Percentiles rank a stretch among this genome's conserved stretches.
These are phyloP conservation scores for Octodon degus DNA, from an alignment of 2,113 vertebrate species.

Conservation along the genomic window DNA sequence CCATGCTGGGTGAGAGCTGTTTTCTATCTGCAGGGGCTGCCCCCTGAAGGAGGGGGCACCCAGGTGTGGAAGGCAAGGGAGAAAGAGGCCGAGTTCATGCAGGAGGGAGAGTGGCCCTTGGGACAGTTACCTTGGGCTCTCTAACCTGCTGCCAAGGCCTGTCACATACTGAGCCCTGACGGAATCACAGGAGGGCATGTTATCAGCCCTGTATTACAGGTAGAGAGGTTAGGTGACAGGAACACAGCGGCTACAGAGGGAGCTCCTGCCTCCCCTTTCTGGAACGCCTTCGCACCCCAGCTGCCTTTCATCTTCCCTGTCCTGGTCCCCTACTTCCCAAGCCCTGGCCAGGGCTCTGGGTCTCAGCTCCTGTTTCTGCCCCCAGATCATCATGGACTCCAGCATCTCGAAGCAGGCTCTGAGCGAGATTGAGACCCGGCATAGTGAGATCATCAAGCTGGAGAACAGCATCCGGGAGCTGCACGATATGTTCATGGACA, in stretches of 20 bases:
- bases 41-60: neutral
- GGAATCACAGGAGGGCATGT: neutral
- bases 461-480: constrained; percentile 98
- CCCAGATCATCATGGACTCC: constrained; percentile 97
- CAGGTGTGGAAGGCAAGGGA: neutral
- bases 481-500: constrained; percentile 99
- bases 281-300: neutral
- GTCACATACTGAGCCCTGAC: neutral
- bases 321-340: neutral
- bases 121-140: neutral
- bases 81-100: neutral
- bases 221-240: neutral
- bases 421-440: constrained; percentile 96
- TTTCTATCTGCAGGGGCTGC: neutral
- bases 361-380: neutral
- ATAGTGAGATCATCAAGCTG: constrained; percentile 97
- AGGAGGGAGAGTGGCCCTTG: neutral
- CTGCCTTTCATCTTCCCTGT: neutral
- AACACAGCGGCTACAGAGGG: neutral
- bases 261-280: neutral
- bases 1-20: neutral
- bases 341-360: neutral
- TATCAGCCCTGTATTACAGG: no score
- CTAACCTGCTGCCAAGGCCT: neutral
- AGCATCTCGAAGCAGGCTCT: constrained; percentile 97